Evolutionary conservation across 1,140 invertebrate species (phyloP).

Genomic region (Proales similis): DNA sequence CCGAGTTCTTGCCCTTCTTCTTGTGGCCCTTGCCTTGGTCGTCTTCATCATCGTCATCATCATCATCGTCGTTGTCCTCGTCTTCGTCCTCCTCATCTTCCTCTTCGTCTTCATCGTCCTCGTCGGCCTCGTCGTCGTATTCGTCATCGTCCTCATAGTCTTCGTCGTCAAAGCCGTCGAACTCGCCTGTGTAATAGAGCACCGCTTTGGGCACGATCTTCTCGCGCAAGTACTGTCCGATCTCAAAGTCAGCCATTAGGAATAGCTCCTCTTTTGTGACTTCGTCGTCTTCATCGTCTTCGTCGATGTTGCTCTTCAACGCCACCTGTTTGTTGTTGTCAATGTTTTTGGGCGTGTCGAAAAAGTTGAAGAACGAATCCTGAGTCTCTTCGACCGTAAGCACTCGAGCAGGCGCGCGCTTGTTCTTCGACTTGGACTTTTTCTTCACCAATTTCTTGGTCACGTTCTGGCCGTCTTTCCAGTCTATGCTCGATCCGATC

Average conservation of each 20-base stretch:
- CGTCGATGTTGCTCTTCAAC: conserved; percentile 1
- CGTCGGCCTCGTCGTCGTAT: conserved; percentile 39
- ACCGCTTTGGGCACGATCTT: conserved; percentile 83
- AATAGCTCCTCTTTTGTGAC: conserved; percentile 5
- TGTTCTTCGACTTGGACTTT: conserved; percentile 90
- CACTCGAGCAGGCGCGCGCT: conserved; percentile 76
- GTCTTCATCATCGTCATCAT: conserved; percentile 4
- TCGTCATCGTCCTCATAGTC: conserved; percentile 50
- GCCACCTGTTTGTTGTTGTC: conserved; percentile 24
- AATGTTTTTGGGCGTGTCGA: conserved; percentile 65
- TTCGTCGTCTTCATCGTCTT: conserved; percentile 28
- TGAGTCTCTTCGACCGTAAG: conserved; percentile 80
- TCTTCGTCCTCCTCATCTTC: conserved; percentile 27
- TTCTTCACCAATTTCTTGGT: conserved; percentile 93
- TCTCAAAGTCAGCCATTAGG: conserved; percentile 70
- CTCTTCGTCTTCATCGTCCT: conserved; percentile 36
- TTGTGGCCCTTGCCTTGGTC: not conserved
- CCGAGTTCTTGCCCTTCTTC: conserved; percentile 17
- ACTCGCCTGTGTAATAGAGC: conserved; percentile 76
- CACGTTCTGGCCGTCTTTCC: conserved; percentile 92
- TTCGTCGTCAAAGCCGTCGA: conserved; percentile 28
- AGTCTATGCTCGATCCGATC: conserved; percentile 74
- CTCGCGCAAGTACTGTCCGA: conserved; percentile 90
- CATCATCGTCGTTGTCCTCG: conserved; percentile 21
- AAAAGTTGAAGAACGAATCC: conserved; percentile 97